These are phyloP conservation scores for Argyra leucocephala DNA, from an alignment of 2,888 invertebrate species.

Conservation along the genomic window DNA sequence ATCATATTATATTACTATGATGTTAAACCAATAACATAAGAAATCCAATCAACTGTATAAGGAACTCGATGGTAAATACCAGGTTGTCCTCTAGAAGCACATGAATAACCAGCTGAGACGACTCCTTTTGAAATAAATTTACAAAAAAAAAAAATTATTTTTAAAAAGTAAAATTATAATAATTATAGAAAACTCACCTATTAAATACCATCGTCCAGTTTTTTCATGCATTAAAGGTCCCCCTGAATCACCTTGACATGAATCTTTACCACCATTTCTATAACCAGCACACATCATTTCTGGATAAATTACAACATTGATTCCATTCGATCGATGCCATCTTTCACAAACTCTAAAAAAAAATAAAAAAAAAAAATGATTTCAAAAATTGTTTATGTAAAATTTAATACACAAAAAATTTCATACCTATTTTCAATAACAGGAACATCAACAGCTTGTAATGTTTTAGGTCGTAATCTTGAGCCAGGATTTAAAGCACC, in stretches of 20 bases:
- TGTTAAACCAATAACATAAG: constrained; percentile 48
- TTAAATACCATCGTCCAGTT: constrained; percentile 79
- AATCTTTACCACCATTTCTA: constrained; percentile 64
- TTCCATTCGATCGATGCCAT: constrained; percentile 57
- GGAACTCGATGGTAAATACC: constrained; percentile 90
- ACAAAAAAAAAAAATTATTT: constrained; percentile 11
- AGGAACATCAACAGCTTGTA: constrained; percentile 86
- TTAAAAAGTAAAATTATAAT: neutral
- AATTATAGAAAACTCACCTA: constrained; percentile 44
- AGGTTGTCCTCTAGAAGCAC: constrained; percentile 85
- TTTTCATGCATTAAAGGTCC: constrained; percentile 85
- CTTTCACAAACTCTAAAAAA: constrained; percentile 48
- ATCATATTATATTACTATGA: constrained; percentile 35
- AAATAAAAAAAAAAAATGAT: neutral
- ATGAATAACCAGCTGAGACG: constrained; percentile 88
- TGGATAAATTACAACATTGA: constrained; percentile 68
- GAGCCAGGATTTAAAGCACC: constrained; percentile 79
- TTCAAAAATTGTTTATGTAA: neutral
- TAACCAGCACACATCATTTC: constrained; percentile 95
- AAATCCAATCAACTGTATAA: constrained; percentile 89
- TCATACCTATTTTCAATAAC: constrained; percentile 72
- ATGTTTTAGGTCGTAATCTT: constrained; percentile 73
- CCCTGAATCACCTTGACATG: constrained; percentile 59
- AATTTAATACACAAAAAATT: constrained; percentile 1
- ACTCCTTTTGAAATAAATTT: constrained; percentile 61